Evolutionary conservation across 2,888 invertebrate genomes (phyloP).

Genomic region (Urechis unicinctus): DNA sequence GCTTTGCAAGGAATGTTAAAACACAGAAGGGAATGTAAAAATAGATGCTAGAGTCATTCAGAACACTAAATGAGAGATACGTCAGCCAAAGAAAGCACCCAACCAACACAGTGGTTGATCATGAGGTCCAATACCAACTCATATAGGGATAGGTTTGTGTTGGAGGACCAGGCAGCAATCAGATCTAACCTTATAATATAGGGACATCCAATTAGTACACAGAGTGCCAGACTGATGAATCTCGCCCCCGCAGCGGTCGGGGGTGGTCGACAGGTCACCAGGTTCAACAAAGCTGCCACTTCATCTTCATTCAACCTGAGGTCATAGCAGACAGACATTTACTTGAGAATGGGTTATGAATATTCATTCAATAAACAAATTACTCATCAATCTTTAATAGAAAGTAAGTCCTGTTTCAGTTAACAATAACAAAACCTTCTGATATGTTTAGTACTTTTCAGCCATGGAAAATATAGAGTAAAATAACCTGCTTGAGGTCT

Average conservation of each 20-base stretch:
- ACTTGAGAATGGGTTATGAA: too few species aligned
- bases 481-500: too few species aligned
- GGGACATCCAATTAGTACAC: constrained; percentile 91
- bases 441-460: background rate
- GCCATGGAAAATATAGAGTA: too few species aligned
- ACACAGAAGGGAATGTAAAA: too few species aligned
- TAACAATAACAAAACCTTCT: background rate
- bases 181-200: constrained; percentile 57
- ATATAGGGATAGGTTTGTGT: too few species aligned
- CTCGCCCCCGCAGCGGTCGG: constrained; percentile 86
- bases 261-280: constrained; percentile 71
- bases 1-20: too few species aligned
- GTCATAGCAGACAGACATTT: background rate
- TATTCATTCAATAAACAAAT: too few species aligned
- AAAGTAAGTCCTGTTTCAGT: background rate
- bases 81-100: too few species aligned
- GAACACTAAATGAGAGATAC: too few species aligned
- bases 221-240: constrained; percentile 85
- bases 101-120: too few species aligned
- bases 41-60: too few species aligned
- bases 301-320: constrained; percentile 83
- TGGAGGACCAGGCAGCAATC: background rate
- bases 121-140: too few species aligned
- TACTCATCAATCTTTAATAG: background rate
- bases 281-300: constrained; percentile 71